Conservation (phyloP, 1,140 invertebrate genomes). For the Piezodorus guildinii region DNA sequence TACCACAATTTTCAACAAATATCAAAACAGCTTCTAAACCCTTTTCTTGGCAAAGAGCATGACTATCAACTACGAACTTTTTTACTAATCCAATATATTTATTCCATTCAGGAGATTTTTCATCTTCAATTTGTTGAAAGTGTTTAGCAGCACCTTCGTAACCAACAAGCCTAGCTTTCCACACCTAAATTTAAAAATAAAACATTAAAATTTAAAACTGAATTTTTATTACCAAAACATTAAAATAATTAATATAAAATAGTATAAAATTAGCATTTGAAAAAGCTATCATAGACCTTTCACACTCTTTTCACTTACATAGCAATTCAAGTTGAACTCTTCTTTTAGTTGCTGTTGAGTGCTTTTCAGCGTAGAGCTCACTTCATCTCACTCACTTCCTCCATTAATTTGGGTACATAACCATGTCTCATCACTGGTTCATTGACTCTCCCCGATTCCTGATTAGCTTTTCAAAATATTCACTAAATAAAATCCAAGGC, state of each 20-base stretch:
- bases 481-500: no score
- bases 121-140: constrained; percentile 75
- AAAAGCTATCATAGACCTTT: no score
- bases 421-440: no score
- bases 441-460: no score
- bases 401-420: no score
- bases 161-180: constrained; percentile 86
- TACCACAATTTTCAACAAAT: constrained; percentile 78
- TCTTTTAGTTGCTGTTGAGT: no score
- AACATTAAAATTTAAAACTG: not conserved
- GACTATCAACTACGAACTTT: constrained; percentile 89
- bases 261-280: not conserved
- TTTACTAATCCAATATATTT: constrained; percentile 86
- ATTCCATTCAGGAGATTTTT: constrained; percentile 85
- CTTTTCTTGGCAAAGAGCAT: constrained; percentile 92
- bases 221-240: not conserved
- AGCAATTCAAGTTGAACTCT: no score
- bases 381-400: no score
- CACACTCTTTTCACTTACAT: no score
- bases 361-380: no score
- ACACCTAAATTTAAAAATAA: constrained; percentile 43
- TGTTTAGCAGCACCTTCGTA: constrained; percentile 88
- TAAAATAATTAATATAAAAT: not conserved
- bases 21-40: constrained; percentile 81
- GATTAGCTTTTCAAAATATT: no score